Evolutionary conservation across 2,888 invertebrate species (phyloP).

Genomic region (Mechanitis mazaeus): DNA sequence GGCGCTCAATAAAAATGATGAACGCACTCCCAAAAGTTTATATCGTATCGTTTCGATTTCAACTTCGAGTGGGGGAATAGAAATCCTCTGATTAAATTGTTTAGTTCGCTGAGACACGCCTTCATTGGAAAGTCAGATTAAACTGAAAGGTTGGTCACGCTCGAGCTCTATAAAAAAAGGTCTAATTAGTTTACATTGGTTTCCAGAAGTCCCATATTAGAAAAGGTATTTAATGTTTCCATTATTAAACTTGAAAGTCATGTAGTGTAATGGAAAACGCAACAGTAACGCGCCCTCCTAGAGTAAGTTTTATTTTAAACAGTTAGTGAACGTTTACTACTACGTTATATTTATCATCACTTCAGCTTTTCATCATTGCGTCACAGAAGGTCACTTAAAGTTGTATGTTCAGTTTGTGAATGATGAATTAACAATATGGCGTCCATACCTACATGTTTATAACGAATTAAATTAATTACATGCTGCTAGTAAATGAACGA

Average conservation of each 20-base stretch:
- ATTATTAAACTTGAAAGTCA: constrained; percentile 12
- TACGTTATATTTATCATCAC: not conserved
- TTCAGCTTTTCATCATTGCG: too few relatives aligned
- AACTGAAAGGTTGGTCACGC: constrained; percentile 6
- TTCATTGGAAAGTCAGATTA: constrained; percentile 7
- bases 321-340: constrained; percentile 4
- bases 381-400: too few relatives aligned
- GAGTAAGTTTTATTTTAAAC: constrained; percentile 13
- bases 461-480: constrained; percentile 18
- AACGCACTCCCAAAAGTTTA: constrained; percentile 29
- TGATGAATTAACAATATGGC: not conserved
- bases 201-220: not conserved
- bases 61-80: constrained; percentile 27
- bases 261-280: constrained; percentile 5
- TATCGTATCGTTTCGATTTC: constrained; percentile 22
- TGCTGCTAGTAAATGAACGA: constrained; percentile 32
- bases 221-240: constrained; percentile 1
- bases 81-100: constrained; percentile 23
- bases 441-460: constrained; percentile 7
- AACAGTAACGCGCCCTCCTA: constrained; percentile 10
- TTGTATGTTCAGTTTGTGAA: not conserved
- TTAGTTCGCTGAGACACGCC: constrained; percentile 7
- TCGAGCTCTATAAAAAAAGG: constrained; percentile 4
- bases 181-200: constrained; percentile 1
- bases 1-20: constrained; percentile 39